Base-by-base conservation (phyloP, 2,797 vertebrate genomes). In the Aplochiton taeniatus region DNA sequence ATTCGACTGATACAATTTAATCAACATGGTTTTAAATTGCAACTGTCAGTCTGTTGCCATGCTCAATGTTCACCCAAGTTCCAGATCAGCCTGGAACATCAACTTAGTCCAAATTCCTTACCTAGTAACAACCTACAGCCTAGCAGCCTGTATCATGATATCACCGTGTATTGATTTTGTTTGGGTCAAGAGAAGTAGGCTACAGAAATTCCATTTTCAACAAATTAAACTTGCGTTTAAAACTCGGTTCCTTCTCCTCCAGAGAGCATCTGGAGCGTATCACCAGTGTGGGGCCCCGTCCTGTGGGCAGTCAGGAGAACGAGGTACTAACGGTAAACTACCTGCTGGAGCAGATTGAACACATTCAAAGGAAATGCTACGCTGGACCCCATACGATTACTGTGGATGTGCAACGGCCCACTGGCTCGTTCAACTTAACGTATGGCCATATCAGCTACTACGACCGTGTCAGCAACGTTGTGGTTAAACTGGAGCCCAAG, bases 401-500 rank as follows among this genome's bases (percentile, higher is more conserved):
- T 0, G 83, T 96, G 65, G 94, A 98, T 4, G 66, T 96, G 41
- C 97, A 98, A 72, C 92, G 91, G 9, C 97, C 97, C 61, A 97
- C 95, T 0, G 97, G 97, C 58, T 93, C 96, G 16, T 99, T 99
- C 85, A 97, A 98, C 84, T 99, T 99, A 75, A 89, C 98, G 0
- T 96, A 97, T 20, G 97, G 96, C 19, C 31, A 98, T 98, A 98
- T 95, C 57, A 98, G 96, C 87, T 98, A 94, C 83, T 99, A 99
- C 53, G 95, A 96, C 85, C 95, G 92, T 0, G 92, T 99, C 87
- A 97, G 95, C 75, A 99, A 98, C 78, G 77, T 99, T 0, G 92
- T 89, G 0, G 96, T 98, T 50, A 94, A 92, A 71, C 87, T 99
- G 68, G 96, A 98, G 77, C 96, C 97, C 8, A 92, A 77, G 63